Conservation (phyloP, 1,140 invertebrate species). For the Dendrolimus kikuchii region DNA sequence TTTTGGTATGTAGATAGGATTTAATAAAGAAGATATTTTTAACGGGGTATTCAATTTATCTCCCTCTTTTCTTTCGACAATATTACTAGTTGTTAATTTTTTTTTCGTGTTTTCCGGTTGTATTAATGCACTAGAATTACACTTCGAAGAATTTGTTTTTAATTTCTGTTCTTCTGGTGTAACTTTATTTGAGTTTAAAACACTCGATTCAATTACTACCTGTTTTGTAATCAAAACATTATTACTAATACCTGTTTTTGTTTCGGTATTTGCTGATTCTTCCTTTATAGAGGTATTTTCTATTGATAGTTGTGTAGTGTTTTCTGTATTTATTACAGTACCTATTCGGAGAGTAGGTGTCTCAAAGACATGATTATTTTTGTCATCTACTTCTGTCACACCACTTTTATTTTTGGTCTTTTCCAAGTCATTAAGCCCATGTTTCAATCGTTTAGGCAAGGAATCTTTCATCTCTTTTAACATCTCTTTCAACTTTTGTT, state of each 20-base stretch:
- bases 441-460: slow-evolving; percentile 47
- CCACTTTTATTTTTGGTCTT: slow-evolving; percentile 7
- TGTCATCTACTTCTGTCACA: background rate
- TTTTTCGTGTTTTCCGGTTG: background rate
- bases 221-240: slow-evolving; percentile 1
- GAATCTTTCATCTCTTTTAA: slow-evolving; percentile 67
- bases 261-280: background rate
- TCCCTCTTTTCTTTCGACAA: background rate
- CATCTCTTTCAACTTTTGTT: slow-evolving; percentile 57
- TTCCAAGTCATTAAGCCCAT: slow-evolving; percentile 10
- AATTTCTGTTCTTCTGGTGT: background rate
- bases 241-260: background rate
- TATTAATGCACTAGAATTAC: background rate
- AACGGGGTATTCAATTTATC: slow-evolving; percentile 36
- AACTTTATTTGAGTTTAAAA: background rate
- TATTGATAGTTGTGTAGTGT: slow-evolving; percentile 1
- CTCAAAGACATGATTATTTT: slow-evolving; percentile 22
- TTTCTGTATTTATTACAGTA: background rate
- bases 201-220: background rate
- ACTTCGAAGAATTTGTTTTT: background rate
- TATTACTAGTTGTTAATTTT: background rate
- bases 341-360: slow-evolving; percentile 48
- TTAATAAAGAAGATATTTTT: slow-evolving; percentile 53
- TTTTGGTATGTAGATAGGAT: slow-evolving; percentile 42
- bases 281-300: background rate